A percentile compares a stretch with the other conserved stretches of the same genome.
Conservation (phyloP, 2,888 invertebrate genomes). For the Torymus texanus region DNA sequence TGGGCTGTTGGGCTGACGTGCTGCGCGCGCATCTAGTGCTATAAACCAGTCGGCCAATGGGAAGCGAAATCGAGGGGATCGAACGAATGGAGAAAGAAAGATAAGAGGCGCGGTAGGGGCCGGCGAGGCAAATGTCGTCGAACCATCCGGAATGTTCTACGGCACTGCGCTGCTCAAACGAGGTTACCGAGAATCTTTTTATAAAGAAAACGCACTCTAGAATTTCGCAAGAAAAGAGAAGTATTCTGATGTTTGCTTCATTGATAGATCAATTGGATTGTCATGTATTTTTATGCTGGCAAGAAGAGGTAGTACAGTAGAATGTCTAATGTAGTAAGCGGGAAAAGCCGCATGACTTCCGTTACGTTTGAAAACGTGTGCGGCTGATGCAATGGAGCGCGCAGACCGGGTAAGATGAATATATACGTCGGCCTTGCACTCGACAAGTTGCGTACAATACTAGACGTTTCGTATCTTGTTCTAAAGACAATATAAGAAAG, state of each 20-base stretch:
- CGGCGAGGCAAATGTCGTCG: neutral
- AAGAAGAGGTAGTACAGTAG: no score
- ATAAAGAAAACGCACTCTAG: no score
- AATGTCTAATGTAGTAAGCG: neutral
- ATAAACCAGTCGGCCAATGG: slow-evolving; percentile 6
- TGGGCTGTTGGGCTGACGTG: neutral
- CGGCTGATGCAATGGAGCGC: slow-evolving; percentile 34
- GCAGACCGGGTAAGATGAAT: neutral
- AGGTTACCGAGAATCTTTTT: neutral
- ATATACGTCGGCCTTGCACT: no score
- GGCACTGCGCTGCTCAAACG: slow-evolving; percentile 20
- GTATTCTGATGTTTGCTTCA: no score
- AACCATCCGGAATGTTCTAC: slow-evolving; percentile 55
- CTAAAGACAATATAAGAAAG: no score
- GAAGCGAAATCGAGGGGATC: neutral
- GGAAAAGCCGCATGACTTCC: slow-evolving; percentile 33
- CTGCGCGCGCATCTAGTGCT: slow-evolving; percentile 11
- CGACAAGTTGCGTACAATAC: no score
- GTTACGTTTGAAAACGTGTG: slow-evolving; percentile 26
- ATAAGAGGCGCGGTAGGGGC: neutral
- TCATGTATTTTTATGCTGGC: no score
- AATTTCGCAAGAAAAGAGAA: no score
- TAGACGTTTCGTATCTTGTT: no score
- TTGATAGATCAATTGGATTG: no score
- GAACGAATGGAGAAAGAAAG: neutral